A percentile compares a stretch with the other conserved stretches of the same genome.
Evolutionary conservation across 1,140 invertebrate genomes (phyloP).

Genomic region (Apis dorsata): DNA sequence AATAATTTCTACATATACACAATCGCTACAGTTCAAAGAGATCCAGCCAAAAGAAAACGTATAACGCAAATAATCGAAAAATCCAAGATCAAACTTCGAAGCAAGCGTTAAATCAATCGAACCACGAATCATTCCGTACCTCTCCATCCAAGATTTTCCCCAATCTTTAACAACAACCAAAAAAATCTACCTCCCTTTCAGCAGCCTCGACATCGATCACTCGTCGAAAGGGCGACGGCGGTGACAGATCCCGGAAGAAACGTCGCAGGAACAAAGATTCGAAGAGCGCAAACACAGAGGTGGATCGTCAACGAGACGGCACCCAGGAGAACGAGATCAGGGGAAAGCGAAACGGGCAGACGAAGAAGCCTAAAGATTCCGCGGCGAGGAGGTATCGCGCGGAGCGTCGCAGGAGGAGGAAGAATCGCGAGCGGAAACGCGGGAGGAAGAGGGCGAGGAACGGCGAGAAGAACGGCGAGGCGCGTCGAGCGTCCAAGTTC

Average conservation of each 20-base stretch:
- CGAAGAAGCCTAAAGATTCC: slow-evolving; percentile 56
- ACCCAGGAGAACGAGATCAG: slow-evolving; percentile 51
- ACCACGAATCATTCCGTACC: background rate
- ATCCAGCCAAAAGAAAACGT: background rate
- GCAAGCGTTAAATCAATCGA: too few relatives aligned
- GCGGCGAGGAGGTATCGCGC: slow-evolving; percentile 61
- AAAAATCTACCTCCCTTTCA: background rate
- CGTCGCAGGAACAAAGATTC: slow-evolving; percentile 57
- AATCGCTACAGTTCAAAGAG: background rate
- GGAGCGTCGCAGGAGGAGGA: slow-evolving; percentile 65
- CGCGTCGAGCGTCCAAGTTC: slow-evolving; percentile 38
- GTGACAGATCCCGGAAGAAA: slow-evolving; percentile 58
- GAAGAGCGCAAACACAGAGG: background rate
- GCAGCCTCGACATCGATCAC: slow-evolving; percentile 7
- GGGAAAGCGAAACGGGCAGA: slow-evolving; percentile 22
- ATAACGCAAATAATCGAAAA: background rate
- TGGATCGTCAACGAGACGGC: slow-evolving; percentile 2
- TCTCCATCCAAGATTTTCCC: background rate
- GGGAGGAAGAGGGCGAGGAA: slow-evolving; percentile 50
- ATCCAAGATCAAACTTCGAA: too few relatives aligned
- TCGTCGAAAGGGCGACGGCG: slow-evolving; percentile 25
- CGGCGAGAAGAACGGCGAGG: slow-evolving; percentile 15
- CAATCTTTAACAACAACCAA: too few relatives aligned
- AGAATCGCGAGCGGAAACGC: slow-evolving; percentile 54
- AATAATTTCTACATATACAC: background rate